Percentiles rank a stretch among this genome's conserved stretches.
Conservation (phyloP, 2,797 vertebrate species). For the Phrynocephalus forsythii region DNA sequence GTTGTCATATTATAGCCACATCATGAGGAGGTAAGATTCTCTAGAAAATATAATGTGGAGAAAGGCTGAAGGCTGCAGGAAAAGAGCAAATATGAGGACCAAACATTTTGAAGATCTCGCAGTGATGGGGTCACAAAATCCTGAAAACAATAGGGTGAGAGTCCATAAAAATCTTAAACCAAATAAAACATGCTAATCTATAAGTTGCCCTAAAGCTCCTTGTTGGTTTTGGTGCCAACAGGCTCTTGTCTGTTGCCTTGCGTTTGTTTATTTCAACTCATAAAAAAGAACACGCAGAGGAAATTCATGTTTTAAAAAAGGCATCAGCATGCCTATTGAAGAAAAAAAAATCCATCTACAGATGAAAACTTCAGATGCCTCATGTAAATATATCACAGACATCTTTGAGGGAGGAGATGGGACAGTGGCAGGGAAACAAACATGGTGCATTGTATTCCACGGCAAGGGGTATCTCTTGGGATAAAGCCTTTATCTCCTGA, state of each 20-base stretch:
- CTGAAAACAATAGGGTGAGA: no score
- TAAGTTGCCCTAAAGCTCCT: no score
- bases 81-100: no score
- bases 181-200: no score
- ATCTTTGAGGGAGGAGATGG: conserved; percentile 62
- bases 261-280: conserved; percentile 37
- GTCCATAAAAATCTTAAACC: no score
- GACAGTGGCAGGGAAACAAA: conserved; percentile 64
- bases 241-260: conserved; percentile 8
- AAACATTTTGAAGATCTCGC: no score
- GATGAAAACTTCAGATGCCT: conserved; percentile 56
- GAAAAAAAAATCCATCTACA: conserved; percentile 55
- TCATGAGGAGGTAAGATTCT: no score
- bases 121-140: no score
- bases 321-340: conserved; percentile 41
- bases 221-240: neutral
- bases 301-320: conserved; percentile 53
- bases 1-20: no score
- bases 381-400: conserved; percentile 65
- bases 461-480: conserved; percentile 61
- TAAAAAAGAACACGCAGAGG: conserved; percentile 3
- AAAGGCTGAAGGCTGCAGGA: no score
- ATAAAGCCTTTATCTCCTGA: conserved; percentile 71
- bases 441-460: conserved; percentile 63
- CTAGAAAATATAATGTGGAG: no score